Conservation (phyloP, 1,140 invertebrate species). For the Philotrypesis tridentata region DNA sequence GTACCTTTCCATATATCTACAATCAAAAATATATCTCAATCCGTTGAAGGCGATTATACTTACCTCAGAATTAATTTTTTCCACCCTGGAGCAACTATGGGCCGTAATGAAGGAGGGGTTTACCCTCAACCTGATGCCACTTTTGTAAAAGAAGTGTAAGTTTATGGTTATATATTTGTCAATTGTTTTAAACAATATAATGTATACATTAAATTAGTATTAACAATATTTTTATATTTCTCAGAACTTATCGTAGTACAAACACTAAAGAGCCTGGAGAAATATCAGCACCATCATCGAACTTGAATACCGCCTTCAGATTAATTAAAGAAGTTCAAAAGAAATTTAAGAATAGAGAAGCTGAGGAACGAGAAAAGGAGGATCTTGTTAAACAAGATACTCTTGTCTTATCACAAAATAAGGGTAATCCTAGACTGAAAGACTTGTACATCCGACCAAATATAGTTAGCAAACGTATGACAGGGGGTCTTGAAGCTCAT, state of each 20-base stretch:
- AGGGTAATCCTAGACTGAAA: constrained; percentile 98
- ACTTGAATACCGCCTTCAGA: constrained; percentile 96
- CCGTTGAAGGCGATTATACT: constrained; percentile 98
- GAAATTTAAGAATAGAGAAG: constrained; percentile 97
- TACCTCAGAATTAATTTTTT: constrained; percentile 99
- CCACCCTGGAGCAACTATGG: constrained; percentile 97
- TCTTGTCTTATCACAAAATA: constrained; percentile 94
- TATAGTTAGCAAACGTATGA: constrained; percentile 98
- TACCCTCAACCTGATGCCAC: constrained; percentile 96
- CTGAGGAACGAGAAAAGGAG: constrained; percentile 98
- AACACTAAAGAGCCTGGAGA: constrained; percentile 99
- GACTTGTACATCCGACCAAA: constrained; percentile 99
- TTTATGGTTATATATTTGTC: constrained; percentile 53
- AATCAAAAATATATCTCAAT: constrained; percentile 98
- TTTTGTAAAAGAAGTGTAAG: constrained; percentile 98
- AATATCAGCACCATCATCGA: constrained; percentile 94
- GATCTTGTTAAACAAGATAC: constrained; percentile 99
- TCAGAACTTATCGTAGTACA: constrained; percentile 96
- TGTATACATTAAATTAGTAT: not conserved
- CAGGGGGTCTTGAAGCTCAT: constrained; percentile 93
- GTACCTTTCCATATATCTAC: constrained; percentile 99
- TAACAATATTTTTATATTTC: constrained; percentile 48
- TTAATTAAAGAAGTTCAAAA: constrained; percentile 99
- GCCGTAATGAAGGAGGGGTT: constrained; percentile 89
- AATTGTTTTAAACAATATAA: constrained; percentile 30